phyloP scores from a whole-genome alignment of 2,113 vertebrate species.

The Sebastes schlegelii region DNA sequence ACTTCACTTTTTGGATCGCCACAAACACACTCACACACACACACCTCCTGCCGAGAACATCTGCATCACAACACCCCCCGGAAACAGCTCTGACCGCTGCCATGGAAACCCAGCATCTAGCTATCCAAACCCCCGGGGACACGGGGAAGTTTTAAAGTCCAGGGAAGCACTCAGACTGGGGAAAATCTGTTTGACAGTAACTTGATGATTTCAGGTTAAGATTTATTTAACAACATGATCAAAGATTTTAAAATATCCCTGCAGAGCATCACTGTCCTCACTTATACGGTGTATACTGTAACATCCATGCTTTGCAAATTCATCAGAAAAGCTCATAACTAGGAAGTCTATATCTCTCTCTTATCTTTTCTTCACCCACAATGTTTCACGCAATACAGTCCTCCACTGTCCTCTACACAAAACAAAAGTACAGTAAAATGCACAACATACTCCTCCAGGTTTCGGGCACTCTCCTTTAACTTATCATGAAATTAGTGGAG shows the following conservation, averaged over 20 bases:
- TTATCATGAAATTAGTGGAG: background rate
- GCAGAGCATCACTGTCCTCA: background rate
- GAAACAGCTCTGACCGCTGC: constrained; percentile 66
- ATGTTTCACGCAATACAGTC: background rate
- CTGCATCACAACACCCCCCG: constrained; percentile 75
- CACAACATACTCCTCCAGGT: background rate
- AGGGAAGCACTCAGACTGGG: constrained; percentile 15
- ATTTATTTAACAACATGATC: constrained; percentile 10
- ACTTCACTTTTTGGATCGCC: constrained; percentile 51
- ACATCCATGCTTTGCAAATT: background rate
- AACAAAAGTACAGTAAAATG: background rate
- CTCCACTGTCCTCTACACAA: background rate
- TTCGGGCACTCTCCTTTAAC: background rate
- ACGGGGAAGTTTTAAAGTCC: constrained; percentile 29
- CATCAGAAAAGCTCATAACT: background rate
- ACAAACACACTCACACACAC: constrained; percentile 44
- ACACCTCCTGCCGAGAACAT: constrained; percentile 80
- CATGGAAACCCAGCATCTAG: constrained; percentile 78
- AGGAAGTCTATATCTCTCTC: background rate
- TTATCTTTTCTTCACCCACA: background rate
- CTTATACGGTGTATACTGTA: background rate
- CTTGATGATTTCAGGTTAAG: constrained; percentile 10
- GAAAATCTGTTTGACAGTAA: constrained; percentile 30
- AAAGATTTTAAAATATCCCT: background rate
- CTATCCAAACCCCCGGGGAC: constrained; percentile 32